phyloP scores from a whole-genome alignment of 2,888 invertebrate genomes.

The Eupeodes latifasciatus region DNA sequence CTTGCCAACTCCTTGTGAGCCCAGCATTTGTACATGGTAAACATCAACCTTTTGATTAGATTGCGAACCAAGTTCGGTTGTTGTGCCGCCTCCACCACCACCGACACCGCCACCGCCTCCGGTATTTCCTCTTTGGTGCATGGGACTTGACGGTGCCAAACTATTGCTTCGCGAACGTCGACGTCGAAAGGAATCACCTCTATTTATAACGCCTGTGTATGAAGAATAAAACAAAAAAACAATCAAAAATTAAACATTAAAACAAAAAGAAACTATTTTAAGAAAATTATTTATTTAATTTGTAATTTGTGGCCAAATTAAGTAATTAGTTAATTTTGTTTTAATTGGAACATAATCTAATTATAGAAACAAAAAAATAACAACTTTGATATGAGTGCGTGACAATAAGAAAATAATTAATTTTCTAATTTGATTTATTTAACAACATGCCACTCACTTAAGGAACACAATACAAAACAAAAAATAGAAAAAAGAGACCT shows the following conservation, averaged over 20 bases:
- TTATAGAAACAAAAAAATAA: not conserved
- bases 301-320: conserved; percentile 19
- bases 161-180: conserved; percentile 93
- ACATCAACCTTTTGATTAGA: conserved; percentile 85
- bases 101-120: conserved; percentile 77
- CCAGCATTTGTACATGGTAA: conserved; percentile 91
- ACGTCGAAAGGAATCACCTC: conserved; percentile 96
- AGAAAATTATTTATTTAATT: conserved; percentile 26
- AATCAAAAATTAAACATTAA: not conserved
- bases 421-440: conserved; percentile 49
- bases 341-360: conserved; percentile 7
- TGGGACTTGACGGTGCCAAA: conserved; percentile 87
- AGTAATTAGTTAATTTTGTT: conserved; percentile 20
- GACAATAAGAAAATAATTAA: conserved; percentile 15
- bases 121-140: conserved; percentile 83
- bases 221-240: not conserved
- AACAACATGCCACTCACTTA: conserved; percentile 60
- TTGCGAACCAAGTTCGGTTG: conserved; percentile 67
- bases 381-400: conserved; percentile 16
- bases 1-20: conserved; percentile 93
- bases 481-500: not conserved
- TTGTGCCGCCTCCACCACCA: conserved; percentile 78
- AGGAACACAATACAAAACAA: not conserved
- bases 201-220: conserved; percentile 92
- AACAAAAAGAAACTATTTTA: not conserved